These are phyloP conservation scores for Teinopalpus imperialis DNA, from an alignment of 2,888 invertebrate species.

Conservation along the genomic window DNA sequence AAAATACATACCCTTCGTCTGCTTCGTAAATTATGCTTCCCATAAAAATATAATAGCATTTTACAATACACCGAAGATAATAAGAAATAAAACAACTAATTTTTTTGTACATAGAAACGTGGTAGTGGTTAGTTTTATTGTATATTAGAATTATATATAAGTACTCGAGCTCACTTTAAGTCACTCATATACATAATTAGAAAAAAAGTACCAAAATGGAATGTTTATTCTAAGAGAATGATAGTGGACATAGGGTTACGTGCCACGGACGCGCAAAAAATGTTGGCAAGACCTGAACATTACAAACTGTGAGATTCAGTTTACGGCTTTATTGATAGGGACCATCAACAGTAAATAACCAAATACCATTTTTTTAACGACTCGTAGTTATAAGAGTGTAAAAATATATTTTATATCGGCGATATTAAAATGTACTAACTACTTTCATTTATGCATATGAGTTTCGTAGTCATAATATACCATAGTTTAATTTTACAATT, in stretches of 20 bases:
- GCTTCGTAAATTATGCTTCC: conserved; percentile 27
- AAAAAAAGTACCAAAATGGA: conserved; percentile 54
- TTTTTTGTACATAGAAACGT: conserved; percentile 50
- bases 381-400: no score
- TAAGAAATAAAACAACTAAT: conserved; percentile 36
- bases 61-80: conserved; percentile 26
- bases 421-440: no score
- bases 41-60: conserved; percentile 26
- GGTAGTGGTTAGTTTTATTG: conserved; percentile 37
- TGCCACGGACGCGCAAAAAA: conserved; percentile 32
- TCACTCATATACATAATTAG: conserved; percentile 60
- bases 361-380: conserved; percentile 20
- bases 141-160: conserved; percentile 46
- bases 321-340: conserved; percentile 12
- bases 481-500: no score
- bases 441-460: no score
- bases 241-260: conserved; percentile 49
- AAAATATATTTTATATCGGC: no score
- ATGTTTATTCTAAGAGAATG: conserved; percentile 61
- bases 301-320: conserved; percentile 35
- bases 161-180: conserved; percentile 80
- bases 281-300: conserved; percentile 46
- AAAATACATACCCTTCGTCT: conserved; percentile 1
- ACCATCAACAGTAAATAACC: conserved; percentile 19
- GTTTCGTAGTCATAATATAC: no score